phyloP scores from a whole-genome alignment of 2,113 vertebrate species.

The Romanogobio albipinnatus region DNA sequence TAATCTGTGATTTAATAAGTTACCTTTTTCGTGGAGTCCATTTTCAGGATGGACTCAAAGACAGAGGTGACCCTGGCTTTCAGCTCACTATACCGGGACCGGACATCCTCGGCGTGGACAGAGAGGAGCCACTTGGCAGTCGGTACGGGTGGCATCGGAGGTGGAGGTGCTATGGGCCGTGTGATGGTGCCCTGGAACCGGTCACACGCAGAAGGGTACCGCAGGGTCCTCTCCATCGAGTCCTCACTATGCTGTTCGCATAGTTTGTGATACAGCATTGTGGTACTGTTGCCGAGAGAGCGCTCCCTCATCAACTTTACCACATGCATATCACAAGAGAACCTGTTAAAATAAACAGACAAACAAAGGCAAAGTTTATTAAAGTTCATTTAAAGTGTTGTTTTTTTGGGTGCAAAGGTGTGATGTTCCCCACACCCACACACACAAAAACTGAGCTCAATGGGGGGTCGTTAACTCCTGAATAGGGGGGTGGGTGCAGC shows the following conservation, averaged over 20 bases:
- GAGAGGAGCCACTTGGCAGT: not conserved
- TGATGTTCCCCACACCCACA: too few species aligned
- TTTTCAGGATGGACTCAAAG: slow-evolving; percentile 27
- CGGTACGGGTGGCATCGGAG: slow-evolving; percentile 1
- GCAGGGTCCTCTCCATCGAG: slow-evolving; percentile 18
- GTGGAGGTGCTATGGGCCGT: not conserved
- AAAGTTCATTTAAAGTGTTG: too few species aligned
- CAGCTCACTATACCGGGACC: slow-evolving; percentile 5
- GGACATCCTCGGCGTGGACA: not conserved
- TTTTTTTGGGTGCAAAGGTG: too few species aligned
- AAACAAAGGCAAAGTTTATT: not conserved
- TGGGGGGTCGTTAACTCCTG: too few species aligned
- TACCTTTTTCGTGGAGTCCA: slow-evolving; percentile 32
- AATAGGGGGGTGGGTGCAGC: too few species aligned
- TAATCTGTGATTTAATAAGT: not conserved
- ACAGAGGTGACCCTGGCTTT: slow-evolving; percentile 30
- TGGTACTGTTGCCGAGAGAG: slow-evolving; percentile 16
- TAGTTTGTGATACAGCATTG: not conserved
- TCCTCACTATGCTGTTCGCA: not conserved
- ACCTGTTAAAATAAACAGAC: slow-evolving; percentile 6
- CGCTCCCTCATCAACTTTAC: not conserved
- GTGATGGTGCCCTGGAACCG: not conserved
- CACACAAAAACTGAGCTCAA: too few species aligned
- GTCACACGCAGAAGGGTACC: slow-evolving; percentile 12
- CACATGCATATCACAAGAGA: slow-evolving; percentile 31